Conservation (phyloP, 2,888 invertebrate genomes). For the Hypomecis punctinalis region DNA sequence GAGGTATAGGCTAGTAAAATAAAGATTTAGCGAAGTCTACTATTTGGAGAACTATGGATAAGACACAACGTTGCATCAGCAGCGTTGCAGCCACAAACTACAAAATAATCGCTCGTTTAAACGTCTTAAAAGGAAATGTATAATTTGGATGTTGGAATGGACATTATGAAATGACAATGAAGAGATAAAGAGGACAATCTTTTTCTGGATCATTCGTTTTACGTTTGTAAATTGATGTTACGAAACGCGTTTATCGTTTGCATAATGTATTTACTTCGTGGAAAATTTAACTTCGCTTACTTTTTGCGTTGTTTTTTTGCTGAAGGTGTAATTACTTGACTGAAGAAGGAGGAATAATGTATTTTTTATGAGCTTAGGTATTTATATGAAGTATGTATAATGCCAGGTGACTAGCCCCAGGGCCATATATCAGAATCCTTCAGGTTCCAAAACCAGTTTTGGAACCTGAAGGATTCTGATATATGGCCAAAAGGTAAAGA, state of each 20-base stretch:
- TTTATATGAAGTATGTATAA: too few relatives aligned
- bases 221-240: slow-evolving; percentile 21
- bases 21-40: too few relatives aligned
- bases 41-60: too few relatives aligned
- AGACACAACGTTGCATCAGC: too few relatives aligned
- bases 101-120: slow-evolving; percentile 1
- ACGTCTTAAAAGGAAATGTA: slow-evolving; percentile 32
- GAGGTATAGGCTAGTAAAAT: too few relatives aligned
- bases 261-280: slow-evolving; percentile 6
- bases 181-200: slow-evolving; percentile 40
- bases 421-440: too few relatives aligned
- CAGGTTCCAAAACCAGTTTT: too few relatives aligned
- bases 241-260: slow-evolving; percentile 16
- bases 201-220: slow-evolving; percentile 37
- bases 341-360: too few relatives aligned
- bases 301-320: background rate
- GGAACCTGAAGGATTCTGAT: too few relatives aligned
- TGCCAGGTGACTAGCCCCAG: too few relatives aligned
- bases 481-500: too few relatives aligned
- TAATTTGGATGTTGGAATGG: slow-evolving; percentile 38
- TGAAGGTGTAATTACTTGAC: background rate
- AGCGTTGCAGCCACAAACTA: background rate
- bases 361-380: too few relatives aligned
- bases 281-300: background rate
- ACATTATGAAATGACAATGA: slow-evolving; percentile 22